A percentile compares a stretch with the other conserved stretches of the same genome.
Conservation (phyloP, 2,888 invertebrate species). For the Eupithecia tripunctaria region DNA sequence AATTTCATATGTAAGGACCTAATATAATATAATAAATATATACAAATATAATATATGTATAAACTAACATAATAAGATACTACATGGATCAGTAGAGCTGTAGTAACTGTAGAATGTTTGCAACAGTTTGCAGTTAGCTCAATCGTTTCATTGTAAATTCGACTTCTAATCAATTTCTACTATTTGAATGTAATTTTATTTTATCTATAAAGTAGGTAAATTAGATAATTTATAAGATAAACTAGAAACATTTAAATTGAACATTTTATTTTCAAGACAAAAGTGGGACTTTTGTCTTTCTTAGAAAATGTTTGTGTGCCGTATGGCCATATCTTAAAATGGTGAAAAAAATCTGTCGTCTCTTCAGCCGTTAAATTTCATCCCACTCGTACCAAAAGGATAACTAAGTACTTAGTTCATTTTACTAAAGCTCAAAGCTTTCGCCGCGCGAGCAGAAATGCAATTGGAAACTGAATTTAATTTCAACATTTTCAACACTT, state of each 20-base stretch:
- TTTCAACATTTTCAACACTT: constrained; percentile 3
- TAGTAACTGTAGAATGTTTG: too few species aligned
- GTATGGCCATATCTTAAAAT: neutral
- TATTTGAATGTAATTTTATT: too few species aligned
- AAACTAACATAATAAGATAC: too few species aligned
- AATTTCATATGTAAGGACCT: too few species aligned
- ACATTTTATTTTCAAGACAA: neutral
- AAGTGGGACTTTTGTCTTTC: too few species aligned
- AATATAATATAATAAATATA: too few species aligned
- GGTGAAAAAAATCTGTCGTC: neutral
- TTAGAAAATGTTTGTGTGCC: neutral
- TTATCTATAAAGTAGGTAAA: too few species aligned
- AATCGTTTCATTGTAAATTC: too few species aligned
- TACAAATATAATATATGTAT: too few species aligned
- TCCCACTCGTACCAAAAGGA: neutral
- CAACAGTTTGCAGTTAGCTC: too few species aligned
- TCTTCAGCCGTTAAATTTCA: neutral
- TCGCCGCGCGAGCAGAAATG: neutral
- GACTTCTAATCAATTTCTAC: too few species aligned
- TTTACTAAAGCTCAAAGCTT: neutral
- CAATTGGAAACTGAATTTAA: constrained; percentile 3
- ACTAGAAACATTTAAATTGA: neutral
- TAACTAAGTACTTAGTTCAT: neutral
- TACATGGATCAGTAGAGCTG: too few species aligned
- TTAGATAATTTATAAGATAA: neutral